Conservation (phyloP, 2,797 vertebrate genomes). For the Characodon lateralis region DNA sequence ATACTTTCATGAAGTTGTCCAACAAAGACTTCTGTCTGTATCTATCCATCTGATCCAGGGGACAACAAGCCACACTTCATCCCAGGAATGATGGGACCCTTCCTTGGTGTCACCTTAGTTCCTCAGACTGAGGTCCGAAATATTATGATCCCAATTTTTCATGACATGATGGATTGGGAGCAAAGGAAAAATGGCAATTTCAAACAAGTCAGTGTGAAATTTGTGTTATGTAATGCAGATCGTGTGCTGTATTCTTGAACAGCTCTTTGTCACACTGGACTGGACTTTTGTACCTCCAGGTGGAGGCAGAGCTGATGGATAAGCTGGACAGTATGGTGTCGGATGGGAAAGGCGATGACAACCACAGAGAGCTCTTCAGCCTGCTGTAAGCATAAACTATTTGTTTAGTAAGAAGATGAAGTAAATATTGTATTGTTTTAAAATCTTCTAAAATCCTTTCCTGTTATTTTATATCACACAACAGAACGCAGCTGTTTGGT, state of each 20-base stretch:
- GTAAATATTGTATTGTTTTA: constrained; percentile 63
- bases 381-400: constrained; percentile 88
- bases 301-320: constrained; percentile 97
- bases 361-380: constrained; percentile 97
- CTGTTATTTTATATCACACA: constrained; percentile 32
- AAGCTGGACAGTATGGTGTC: constrained; percentile 99
- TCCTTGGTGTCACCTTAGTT: constrained; percentile 95
- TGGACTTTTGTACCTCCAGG: constrained; percentile 79
- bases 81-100: constrained; percentile 98
- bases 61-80: constrained; percentile 99
- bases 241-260: constrained; percentile 4
- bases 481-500: constrained; percentile 97
- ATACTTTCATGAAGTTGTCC: background rate
- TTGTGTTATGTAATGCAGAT: background rate
- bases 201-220: constrained; percentile 87
- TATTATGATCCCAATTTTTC: constrained; percentile 99
- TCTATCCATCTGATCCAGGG: constrained; percentile 77
- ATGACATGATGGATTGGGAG: constrained; percentile 99
- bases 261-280: constrained; percentile 16
- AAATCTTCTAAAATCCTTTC: constrained; percentile 29
- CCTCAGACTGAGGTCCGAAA: constrained; percentile 95
- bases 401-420: constrained; percentile 27
- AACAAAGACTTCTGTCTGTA: background rate
- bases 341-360: constrained; percentile 97
- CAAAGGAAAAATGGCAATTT: constrained; percentile 98